Evolutionary conservation across 2,888 invertebrate genomes (phyloP), one percentile per base, ranked within the genome.

Genomic region (Leptinotarsa juncta): DNA sequence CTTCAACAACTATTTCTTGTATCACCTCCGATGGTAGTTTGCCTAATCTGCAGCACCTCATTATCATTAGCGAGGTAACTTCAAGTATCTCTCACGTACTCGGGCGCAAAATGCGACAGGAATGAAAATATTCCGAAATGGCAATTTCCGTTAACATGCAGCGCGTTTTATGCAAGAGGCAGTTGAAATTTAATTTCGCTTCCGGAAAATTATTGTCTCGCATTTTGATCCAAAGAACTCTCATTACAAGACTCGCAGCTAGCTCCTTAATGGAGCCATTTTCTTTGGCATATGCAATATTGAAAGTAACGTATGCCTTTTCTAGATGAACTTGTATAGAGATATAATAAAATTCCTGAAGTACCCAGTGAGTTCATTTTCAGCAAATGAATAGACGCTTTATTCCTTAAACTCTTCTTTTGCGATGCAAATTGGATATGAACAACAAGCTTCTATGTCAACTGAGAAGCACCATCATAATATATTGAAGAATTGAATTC

Each of bases 181-280:
- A 75, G 77, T 77, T 73, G 70, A 77, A 77, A 77, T 77, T 75
- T 77, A 75, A 77, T 77, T 77, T 76, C 72, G 60, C 71, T 71
- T 67, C 67, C 67, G 73, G 72, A 72, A 77, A 77, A 75, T 77
- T 77, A 77, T 77, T 71, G 72, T 70, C 62, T 71, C 55, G 69
- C 65, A 71, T 71, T 76, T 75, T 71, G 71, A 65, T 62, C 71
- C 67, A 51, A 70, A 72, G 67, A 77, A 75, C 71, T 75, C 72
- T 68, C 48, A 60, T 69, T 69, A 48, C 57, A 23, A 48, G 69
- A 32, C 15, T 18, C 15, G 53, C 26, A 42, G 18, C n/a, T 18
- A 62, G 16, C 62, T 62, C n/a, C 57, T 62, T 60, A 62, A 57
- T 60, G 60, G 62, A 57, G 60, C 70, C 49, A 70, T 70, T 70